Evolutionary conservation across 2,113 vertebrate genomes (phyloP), one percentile per base, ranked within the genome.

Genomic region (Archilochus colubris): DNA sequence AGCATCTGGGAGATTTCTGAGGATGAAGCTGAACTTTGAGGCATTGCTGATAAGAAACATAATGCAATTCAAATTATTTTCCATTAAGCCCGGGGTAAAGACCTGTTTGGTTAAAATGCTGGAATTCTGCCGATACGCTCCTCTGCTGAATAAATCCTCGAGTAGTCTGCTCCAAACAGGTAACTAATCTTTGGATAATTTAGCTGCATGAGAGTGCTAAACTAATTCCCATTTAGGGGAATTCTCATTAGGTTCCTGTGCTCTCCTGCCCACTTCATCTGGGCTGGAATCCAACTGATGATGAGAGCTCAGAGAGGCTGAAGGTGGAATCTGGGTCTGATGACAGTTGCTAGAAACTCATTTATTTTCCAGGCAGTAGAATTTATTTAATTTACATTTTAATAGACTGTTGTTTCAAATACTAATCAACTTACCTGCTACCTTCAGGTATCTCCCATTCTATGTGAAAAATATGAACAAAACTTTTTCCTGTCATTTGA

Each of bases 301-400:
- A 91, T 0, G 13, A 91, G 51, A 78, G 55, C 75, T 93, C 69
- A 62, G 75, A 70, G 69, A 92, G 69, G 72, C 61, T 89, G 91
- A 81, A 90, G 85, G 88, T 95, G 79, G 82, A 91, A 95, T 91
- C 51, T 66, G 61, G 84, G 75, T 89, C 76, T 86, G 88, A 94
- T 93, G 94, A 93, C 81, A 94, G 73, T 91, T 78, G 43, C 78
- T 92, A 91, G 94, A 95, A 89, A 38, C 69, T 89, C 59, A 86
- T 96, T 96, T 89, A 93, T 96, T 97, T 97, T 90, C 76, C 79
- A 94, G 88, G 75, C 64, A 95, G 69, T 82, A 85, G 23, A 62
- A 93, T 91, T 97, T 96, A 95, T 94, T 96, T 94, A 84, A 95
- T 96, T 96, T 96, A 84, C 87, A 88, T 95, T 92, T 95, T 95